A percentile compares a stretch with the other conserved stretches of the same genome.
Conservation (phyloP, 35 echinoderm and acorn worm species). For the Apostichopus parvimensis region DNA sequence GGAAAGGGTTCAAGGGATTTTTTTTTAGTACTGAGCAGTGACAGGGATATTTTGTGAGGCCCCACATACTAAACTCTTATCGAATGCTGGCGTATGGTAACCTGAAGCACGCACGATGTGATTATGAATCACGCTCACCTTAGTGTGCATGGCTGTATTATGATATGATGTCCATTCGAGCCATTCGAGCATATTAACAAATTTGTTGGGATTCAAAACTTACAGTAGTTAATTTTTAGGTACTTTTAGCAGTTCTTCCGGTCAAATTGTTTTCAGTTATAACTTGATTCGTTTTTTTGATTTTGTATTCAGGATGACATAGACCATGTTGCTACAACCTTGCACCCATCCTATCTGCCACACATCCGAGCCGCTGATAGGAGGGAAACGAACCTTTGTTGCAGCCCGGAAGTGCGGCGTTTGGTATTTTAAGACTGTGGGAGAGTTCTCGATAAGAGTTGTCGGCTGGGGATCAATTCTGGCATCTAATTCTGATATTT, state of each 20-base stretch:
- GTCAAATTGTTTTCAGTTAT: no score
- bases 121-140: no score
- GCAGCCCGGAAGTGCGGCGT: constrained; percentile 95
- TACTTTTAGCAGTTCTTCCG: no score
- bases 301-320: constrained; percentile 36
- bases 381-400: constrained; percentile 90
- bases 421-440: constrained; percentile 95
- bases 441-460: constrained; percentile 85
- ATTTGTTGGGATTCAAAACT: no score
- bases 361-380: constrained; percentile 77
- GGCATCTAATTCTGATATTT: constrained; percentile 92
- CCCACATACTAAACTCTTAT: not conserved
- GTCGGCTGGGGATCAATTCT: constrained; percentile 93
- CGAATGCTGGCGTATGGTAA: no score
- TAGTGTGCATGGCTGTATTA: no score
- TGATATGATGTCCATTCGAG: no score
- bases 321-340: constrained; percentile 70
- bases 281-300: no score
- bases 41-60: not conserved
- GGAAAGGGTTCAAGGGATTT: not conserved
- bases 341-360: constrained; percentile 99
- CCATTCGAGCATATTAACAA: no score
- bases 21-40: not conserved
- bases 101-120: no score
- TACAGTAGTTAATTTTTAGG: no score